Evolutionary conservation across 2,797 vertebrate genomes (phyloP).

Genomic region (Chelon labrosus): DNA sequence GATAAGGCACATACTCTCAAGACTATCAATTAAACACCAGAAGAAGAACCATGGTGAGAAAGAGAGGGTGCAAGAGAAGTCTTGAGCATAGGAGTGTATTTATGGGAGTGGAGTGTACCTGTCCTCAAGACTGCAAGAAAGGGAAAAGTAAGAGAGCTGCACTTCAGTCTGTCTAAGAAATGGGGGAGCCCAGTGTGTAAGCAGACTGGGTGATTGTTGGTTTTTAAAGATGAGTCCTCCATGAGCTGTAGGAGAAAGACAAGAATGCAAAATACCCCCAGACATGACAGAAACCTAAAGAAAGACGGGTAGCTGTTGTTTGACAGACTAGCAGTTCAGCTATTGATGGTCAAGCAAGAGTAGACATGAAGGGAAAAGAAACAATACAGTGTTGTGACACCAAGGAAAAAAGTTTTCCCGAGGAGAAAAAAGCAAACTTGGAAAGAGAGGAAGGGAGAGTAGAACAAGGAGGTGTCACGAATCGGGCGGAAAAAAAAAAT

Average conservation of each 20-base stretch:
- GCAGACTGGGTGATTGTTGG: not conserved
- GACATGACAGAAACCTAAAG: not conserved
- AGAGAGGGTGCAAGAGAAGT: not conserved
- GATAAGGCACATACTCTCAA: constrained; percentile 6
- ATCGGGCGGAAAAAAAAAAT: constrained; percentile 11
- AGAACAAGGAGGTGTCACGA: constrained; percentile 15
- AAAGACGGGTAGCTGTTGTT: not conserved
- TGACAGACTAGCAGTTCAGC: constrained; percentile 13
- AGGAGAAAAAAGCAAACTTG: not conserved
- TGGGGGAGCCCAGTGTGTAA: not conserved
- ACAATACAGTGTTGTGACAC: not conserved
- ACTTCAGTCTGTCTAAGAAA: not conserved
- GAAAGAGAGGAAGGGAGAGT: constrained; percentile 15
- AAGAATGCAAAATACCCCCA: constrained; percentile 2
- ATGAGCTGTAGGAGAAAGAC: not conserved
- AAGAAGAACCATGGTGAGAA: not conserved
- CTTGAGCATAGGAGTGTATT: too few relatives aligned
- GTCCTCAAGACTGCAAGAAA: not conserved
- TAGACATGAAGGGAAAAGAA: constrained; percentile 8
- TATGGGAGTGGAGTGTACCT: not conserved
- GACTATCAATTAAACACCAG: constrained; percentile 20
- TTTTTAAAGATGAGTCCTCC: constrained; percentile 12
- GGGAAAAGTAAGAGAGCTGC: not conserved
- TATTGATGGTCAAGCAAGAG: constrained; percentile 10
- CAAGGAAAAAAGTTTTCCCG: not conserved